These are phyloP conservation scores for Koerneria pararmatus DNA, from an alignment of 2,888 invertebrate genomes.

Conservation along the genomic window DNA sequence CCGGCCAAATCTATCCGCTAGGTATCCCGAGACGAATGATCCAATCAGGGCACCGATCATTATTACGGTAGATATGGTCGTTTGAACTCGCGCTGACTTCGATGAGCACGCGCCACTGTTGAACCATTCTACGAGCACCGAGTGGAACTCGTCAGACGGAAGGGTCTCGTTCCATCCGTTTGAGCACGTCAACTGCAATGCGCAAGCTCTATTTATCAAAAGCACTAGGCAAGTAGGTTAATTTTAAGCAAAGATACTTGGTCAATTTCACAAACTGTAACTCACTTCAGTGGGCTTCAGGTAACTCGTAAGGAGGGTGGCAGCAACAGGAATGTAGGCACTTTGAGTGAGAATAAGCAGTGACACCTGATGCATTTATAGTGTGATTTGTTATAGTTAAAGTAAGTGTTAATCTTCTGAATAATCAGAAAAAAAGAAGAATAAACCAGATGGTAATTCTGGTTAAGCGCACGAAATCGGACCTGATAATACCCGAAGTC, in stretches of 20 bases:
- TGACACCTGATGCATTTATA: slow-evolving; percentile 4
- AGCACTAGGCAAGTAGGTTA: background rate
- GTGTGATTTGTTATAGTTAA: background rate
- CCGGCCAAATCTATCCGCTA: slow-evolving; percentile 54
- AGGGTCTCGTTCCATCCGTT: background rate
- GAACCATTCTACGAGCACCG: slow-evolving; percentile 4
- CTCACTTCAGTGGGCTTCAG: slow-evolving; percentile 46
- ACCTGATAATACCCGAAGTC: no score
- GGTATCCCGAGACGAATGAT: slow-evolving; percentile 46
- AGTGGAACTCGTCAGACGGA: slow-evolving; percentile 12
- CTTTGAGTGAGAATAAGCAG: slow-evolving; percentile 48
- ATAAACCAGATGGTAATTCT: no score
- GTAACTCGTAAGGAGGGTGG: slow-evolving; percentile 48
- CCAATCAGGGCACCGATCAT: slow-evolving; percentile 54
- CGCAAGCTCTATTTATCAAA: background rate
- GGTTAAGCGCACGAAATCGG: no score
- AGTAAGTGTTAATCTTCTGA: no score
- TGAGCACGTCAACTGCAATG: background rate
- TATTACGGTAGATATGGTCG: slow-evolving; percentile 20
- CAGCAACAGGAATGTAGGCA: slow-evolving; percentile 50
- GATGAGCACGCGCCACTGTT: slow-evolving; percentile 11
- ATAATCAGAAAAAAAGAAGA: no score
- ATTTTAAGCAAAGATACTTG: background rate
- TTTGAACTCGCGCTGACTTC: background rate
- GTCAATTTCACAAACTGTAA: background rate